Evolutionary conservation across 2,797 vertebrate species (phyloP).

Genomic region (Fistularia commersonii): DNA sequence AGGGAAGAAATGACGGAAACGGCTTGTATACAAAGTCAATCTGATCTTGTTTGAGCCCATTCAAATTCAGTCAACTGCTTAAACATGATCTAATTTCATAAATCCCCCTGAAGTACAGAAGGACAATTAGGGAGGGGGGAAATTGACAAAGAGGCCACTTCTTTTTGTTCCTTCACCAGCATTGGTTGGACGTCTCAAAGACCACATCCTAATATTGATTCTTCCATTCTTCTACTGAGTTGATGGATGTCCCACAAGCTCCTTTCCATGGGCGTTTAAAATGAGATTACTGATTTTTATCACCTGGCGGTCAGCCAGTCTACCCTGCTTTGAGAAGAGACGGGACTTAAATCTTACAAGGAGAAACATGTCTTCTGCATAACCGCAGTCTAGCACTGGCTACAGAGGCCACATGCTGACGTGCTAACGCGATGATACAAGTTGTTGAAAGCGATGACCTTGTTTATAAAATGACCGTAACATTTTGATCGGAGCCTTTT

Average conservation of each 20-base stretch:
- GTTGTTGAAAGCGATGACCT: conserved; percentile 16
- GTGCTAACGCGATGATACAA: not conserved
- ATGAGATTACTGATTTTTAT: conserved; percentile 76
- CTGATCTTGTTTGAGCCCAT: conserved; percentile 30
- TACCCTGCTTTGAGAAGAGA: conserved; percentile 54
- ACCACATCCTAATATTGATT: conserved; percentile 67
- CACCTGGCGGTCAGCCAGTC: conserved; percentile 61
- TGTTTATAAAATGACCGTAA: conserved; percentile 16
- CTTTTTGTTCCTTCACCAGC: conserved; percentile 41
- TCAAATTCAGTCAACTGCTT: conserved; percentile 47
- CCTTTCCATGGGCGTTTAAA: conserved; percentile 68
- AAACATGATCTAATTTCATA: conserved; percentile 58
- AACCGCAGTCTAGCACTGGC: conserved; percentile 12
- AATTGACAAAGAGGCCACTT: conserved; percentile 48
- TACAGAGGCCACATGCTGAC: conserved; percentile 1
- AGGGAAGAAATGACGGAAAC: conserved; percentile 24
- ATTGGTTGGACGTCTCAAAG: conserved; percentile 46
- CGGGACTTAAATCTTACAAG: conserved; percentile 54
- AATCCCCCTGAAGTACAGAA: conserved; percentile 50
- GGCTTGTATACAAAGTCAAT: conserved; percentile 31
- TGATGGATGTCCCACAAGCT: conserved; percentile 67
- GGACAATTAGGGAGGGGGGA: conserved; percentile 59
- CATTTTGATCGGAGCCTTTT: not conserved
- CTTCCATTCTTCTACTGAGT: conserved; percentile 46
- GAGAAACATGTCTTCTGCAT: conserved; percentile 46